A percentile compares a stretch with the other conserved stretches of the same genome.
phyloP scores from a whole-genome alignment of 2,797 vertebrate species.

The Pseudochaenichthys georgianus region DNA sequence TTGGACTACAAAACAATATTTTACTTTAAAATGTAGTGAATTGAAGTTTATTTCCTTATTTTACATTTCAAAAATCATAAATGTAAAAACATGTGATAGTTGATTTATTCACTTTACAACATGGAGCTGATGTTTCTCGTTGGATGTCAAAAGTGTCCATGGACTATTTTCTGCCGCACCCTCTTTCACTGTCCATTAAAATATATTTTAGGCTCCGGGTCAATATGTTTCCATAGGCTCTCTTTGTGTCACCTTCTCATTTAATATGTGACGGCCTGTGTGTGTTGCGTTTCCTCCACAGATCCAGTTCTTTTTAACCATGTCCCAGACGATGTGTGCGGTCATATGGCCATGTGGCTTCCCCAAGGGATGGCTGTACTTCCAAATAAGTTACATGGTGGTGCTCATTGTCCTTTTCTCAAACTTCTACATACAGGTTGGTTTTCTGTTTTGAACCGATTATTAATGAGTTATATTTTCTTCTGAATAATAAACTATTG shows the following conservation, averaged over 20 bases:
- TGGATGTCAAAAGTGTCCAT: background rate
- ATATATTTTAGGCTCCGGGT: slow-evolving; percentile 59
- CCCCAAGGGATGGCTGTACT: slow-evolving; percentile 94
- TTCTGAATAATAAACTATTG: background rate
- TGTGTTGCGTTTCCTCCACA: slow-evolving; percentile 70
- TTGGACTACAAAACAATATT: background rate
- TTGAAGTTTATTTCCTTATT: background rate
- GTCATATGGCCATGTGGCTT: slow-evolving; percentile 93
- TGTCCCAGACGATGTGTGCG: slow-evolving; percentile 92
- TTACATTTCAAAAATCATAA: background rate
- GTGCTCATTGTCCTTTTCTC: slow-evolving; percentile 92
- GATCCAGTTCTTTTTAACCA: slow-evolving; percentile 95
- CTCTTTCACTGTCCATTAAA: slow-evolving; percentile 17
- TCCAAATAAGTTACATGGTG: slow-evolving; percentile 95
- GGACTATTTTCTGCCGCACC: slow-evolving; percentile 16
- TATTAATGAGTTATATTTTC: background rate
- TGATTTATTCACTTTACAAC: background rate
- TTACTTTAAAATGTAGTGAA: background rate
- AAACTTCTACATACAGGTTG: slow-evolving; percentile 96
- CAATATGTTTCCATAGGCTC: slow-evolving; percentile 34
- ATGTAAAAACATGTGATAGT: background rate
- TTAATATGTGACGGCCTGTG: slow-evolving; percentile 17
- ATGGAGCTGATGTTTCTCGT: slow-evolving; percentile 1
- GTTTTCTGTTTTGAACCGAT: slow-evolving; percentile 6
- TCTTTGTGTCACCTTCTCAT: slow-evolving; percentile 45